phyloP scores from a whole-genome alignment of 2,888 invertebrate species.

The Hypena proboscidalis region DNA sequence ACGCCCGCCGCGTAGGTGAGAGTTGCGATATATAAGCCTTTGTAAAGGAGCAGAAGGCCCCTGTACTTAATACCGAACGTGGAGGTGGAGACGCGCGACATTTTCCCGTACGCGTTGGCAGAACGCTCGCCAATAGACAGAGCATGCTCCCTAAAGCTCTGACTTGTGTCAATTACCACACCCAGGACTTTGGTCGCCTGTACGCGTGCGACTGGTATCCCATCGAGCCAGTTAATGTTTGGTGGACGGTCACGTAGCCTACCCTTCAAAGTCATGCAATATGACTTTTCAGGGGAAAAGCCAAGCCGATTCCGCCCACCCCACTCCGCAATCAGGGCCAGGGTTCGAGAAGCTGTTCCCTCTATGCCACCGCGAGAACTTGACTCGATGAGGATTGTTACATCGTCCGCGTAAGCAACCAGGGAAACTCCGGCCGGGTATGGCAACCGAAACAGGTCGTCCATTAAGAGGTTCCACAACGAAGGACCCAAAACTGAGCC shows the following conservation, averaged over 20 bases:
- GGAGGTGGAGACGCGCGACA: constrained; percentile 40
- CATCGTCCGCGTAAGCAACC: no score
- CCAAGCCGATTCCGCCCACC: constrained; percentile 25
- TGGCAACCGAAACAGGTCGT: constrained; percentile 23
- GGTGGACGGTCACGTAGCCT: constrained; percentile 4
- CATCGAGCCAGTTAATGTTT: constrained; percentile 2
- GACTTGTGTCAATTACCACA: not conserved
- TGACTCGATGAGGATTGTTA: constrained; percentile 32
- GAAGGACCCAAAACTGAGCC: constrained; percentile 28
- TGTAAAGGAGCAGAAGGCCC: constrained; percentile 10
- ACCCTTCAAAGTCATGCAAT: constrained; percentile 20
- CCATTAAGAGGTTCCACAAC: constrained; percentile 34
- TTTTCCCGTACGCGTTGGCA: constrained; percentile 31
- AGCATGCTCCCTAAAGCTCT: constrained; percentile 26
- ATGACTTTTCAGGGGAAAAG: constrained; percentile 35
- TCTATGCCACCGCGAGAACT: constrained; percentile 24
- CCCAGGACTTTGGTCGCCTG: constrained; percentile 1
- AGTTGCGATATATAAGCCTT: constrained; percentile 11
- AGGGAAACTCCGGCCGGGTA: no score
- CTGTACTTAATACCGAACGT: constrained; percentile 35
- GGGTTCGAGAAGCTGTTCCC: not conserved
- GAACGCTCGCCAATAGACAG: constrained; percentile 22
- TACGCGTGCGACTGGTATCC: not conserved
- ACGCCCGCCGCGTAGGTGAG: not conserved
- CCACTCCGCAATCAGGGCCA: constrained; percentile 19